Percentiles rank a stretch among this genome's conserved stretches.
Evolutionary conservation across 2,797 vertebrate genomes (phyloP).

Genomic region (Siniperca undulata): DNA sequence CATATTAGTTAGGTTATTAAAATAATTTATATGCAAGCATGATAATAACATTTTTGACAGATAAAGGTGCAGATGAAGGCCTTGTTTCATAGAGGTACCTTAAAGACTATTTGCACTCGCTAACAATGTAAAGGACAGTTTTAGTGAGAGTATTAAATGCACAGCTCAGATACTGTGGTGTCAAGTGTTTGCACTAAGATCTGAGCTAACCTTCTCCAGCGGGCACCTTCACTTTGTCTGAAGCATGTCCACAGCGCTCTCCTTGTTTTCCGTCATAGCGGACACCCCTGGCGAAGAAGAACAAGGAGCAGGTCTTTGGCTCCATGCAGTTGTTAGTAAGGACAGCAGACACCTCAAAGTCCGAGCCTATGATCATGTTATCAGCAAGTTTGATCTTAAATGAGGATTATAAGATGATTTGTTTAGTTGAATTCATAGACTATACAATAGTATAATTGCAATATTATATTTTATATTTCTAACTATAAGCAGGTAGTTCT

Average conservation of each 20-base stretch:
- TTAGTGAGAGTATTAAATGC: neutral
- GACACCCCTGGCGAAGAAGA: conserved; percentile 82
- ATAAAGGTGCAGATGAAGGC: neutral
- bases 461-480: neutral
- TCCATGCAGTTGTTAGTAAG: conserved; percentile 83
- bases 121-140: too few species aligned
- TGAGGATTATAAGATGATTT: neutral
- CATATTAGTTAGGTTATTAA: neutral
- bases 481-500: neutral
- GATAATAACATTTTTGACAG: neutral
- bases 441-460: neutral
- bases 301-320: conserved; percentile 78
- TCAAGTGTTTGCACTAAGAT: neutral
- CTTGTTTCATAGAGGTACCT: neutral
- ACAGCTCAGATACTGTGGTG: neutral
- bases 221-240: conserved; percentile 77
- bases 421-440: neutral
- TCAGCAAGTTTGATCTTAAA: conserved; percentile 86
- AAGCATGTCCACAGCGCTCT: conserved; percentile 78
- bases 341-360: conserved; percentile 87
- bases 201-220: conserved; percentile 80
- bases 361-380: conserved; percentile 86
- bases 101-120: neutral
- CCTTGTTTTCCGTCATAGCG: conserved; percentile 86
- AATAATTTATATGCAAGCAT: neutral